These are phyloP conservation scores for Eupeodes luniger DNA, from an alignment of 2,888 invertebrate genomes.

Conservation along the genomic window DNA sequence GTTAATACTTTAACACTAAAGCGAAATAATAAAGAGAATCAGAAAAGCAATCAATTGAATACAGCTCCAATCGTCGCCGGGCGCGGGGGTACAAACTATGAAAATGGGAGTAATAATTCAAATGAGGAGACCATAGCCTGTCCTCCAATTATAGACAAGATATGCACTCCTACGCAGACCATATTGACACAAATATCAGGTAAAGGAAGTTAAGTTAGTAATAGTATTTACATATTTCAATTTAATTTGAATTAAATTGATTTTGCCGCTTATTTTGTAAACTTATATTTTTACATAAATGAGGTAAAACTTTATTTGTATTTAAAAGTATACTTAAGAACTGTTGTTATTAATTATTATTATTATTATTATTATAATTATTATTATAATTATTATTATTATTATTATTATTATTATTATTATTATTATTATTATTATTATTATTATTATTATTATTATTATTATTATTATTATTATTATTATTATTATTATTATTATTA, in stretches of 20 bases:
- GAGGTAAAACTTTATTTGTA: no score
- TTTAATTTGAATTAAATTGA: background rate
- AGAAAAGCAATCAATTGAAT: constrained; percentile 58
- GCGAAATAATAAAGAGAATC: constrained; percentile 77
- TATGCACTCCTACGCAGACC: constrained; percentile 61
- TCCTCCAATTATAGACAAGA: constrained; percentile 64
- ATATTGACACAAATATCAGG: constrained; percentile 48
- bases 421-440: no score
- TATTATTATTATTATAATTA: no score
- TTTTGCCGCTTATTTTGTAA: background rate
- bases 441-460: no score
- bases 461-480: no score
- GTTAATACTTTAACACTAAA: constrained; percentile 82
- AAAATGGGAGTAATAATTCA: constrained; percentile 61
- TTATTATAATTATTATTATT: no score
- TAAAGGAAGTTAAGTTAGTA: constrained; percentile 25
- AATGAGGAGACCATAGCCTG: constrained; percentile 42
- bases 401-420: no score
- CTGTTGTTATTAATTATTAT: no score
- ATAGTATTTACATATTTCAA: background rate
- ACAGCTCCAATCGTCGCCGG: constrained; percentile 40
- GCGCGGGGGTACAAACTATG: constrained; percentile 56
- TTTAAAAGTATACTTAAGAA: no score
- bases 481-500: no score
- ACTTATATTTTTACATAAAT: background rate